These are phyloP conservation scores for Echiichthys vipera DNA, from an alignment of 2,797 vertebrate genomes.

Conservation along the genomic window DNA sequence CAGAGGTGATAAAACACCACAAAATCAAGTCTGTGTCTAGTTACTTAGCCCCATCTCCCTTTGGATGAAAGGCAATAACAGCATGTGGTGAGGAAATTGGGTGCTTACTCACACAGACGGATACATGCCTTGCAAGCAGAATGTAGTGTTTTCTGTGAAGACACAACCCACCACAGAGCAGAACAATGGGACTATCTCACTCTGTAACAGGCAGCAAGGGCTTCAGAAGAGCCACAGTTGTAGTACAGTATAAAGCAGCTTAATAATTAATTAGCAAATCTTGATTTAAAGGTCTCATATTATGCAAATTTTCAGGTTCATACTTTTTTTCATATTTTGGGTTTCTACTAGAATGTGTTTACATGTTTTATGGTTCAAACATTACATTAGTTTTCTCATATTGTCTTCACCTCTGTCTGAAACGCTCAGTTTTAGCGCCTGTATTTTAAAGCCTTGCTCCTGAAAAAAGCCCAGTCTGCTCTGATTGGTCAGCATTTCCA, in stretches of 20 bases:
- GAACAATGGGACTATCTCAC: slow-evolving; percentile 28
- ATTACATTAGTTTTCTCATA: too few relatives aligned
- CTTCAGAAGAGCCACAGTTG: background rate
- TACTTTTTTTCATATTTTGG: too few relatives aligned
- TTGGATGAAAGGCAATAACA: slow-evolving; percentile 81
- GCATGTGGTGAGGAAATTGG: slow-evolving; percentile 72
- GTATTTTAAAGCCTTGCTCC: too few relatives aligned
- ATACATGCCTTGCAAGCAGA: slow-evolving; percentile 70
- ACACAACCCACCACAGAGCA: slow-evolving; percentile 35
- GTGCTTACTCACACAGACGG: slow-evolving; percentile 74
- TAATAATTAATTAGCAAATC: background rate
- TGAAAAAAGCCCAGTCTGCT: too few relatives aligned
- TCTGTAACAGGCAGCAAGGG: slow-evolving; percentile 9
- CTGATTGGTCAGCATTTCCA: too few relatives aligned
- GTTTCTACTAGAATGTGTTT: too few relatives aligned
- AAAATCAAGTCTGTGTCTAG: slow-evolving; percentile 81
- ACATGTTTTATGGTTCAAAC: too few relatives aligned
- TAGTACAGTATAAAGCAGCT: background rate
- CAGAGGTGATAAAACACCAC: slow-evolving; percentile 82
- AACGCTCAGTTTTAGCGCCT: too few relatives aligned
- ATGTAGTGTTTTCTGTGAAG: slow-evolving; percentile 41
- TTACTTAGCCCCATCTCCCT: slow-evolving; percentile 81
- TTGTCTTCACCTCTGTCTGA: too few relatives aligned
- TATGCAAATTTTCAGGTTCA: too few relatives aligned
- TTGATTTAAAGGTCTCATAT: background rate